phyloP scores from a whole-genome alignment of 1,140 invertebrate genomes.

The Mylabris phalerata region DNA sequence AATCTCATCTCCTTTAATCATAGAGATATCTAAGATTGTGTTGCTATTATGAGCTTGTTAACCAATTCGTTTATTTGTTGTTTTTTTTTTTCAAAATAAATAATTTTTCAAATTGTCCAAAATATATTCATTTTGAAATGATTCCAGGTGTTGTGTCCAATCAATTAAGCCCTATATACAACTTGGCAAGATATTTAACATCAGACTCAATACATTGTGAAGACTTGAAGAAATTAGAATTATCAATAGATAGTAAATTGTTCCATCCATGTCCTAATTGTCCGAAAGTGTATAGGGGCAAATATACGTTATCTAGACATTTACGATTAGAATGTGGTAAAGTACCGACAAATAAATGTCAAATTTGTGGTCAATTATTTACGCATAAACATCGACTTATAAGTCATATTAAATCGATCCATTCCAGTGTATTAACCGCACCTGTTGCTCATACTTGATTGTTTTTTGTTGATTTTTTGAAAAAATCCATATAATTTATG shows the following conservation, averaged over 20 bases:
- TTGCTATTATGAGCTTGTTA: too few relatives aligned
- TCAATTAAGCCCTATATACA: conserved; percentile 7
- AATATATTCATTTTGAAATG: background rate
- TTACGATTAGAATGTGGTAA: conserved; percentile 49
- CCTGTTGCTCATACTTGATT: too few relatives aligned
- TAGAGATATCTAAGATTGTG: too few relatives aligned
- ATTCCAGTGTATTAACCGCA: conserved; percentile 15
- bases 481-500: too few relatives aligned
- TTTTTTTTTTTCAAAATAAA: too few relatives aligned
- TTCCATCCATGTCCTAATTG: conserved; percentile 30
- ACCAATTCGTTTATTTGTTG: too few relatives aligned
- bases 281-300: conserved; percentile 38
- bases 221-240: conserved; percentile 7
- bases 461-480: too few relatives aligned
- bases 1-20: too few relatives aligned
- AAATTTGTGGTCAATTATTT: conserved; percentile 45
- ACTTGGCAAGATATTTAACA: conserved; percentile 12
- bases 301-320: conserved; percentile 48
- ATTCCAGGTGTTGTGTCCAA: conserved; percentile 3
- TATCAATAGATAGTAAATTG: conserved; percentile 15
- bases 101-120: too few relatives aligned
- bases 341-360: conserved; percentile 47
- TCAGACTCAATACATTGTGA: conserved; percentile 1
- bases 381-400: conserved; percentile 46
- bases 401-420: conserved; percentile 42